Percentiles rank a stretch among this genome's conserved stretches.
These are phyloP conservation scores for Drosophila littoralis DNA, from an alignment of 1,140 invertebrate species.

Conservation along the genomic window DNA sequence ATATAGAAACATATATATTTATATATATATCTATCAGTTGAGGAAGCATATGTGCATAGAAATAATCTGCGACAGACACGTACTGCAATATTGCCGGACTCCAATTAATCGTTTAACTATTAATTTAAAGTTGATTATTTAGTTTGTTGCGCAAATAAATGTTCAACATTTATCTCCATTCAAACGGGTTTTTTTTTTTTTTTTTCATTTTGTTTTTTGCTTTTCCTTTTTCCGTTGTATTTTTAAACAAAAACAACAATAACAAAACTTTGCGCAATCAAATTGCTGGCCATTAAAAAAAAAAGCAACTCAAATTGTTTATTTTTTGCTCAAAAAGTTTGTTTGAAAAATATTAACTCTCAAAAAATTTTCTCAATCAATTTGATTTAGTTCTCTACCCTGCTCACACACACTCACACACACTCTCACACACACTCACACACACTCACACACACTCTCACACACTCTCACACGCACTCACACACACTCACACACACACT, in stretches of 20 bases:
- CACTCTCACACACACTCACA: constrained; percentile 2
- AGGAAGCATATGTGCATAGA: constrained; percentile 1
- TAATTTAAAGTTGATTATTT: constrained; percentile 54
- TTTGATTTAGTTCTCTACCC: constrained; percentile 6
- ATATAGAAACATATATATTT: constrained; percentile 1
- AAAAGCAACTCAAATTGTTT: neutral
- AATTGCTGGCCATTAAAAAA: too few species aligned
- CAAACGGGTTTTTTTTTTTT: constrained; percentile 31
- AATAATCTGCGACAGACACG: constrained; percentile 16
- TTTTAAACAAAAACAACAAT: neutral
- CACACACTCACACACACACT: too few species aligned
- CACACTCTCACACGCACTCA: neutral
- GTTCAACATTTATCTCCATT: constrained; percentile 49
- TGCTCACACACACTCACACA: neutral
- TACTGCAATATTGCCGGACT: constrained; percentile 24
- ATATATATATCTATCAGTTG: constrained; percentile 17
- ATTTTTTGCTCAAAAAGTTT: neutral
- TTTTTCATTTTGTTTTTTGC: constrained; percentile 21
- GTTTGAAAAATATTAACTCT: neutral
- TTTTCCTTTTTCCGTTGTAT: constrained; percentile 24
- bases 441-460: neutral
- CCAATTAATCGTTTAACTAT: constrained; percentile 58
- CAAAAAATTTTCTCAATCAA: neutral
- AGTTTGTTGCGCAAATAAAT: constrained; percentile 65
- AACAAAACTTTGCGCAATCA: too few species aligned